Evolutionary conservation across 2,797 vertebrate species (phyloP).

Genomic region (Spizella passerina): DNA sequence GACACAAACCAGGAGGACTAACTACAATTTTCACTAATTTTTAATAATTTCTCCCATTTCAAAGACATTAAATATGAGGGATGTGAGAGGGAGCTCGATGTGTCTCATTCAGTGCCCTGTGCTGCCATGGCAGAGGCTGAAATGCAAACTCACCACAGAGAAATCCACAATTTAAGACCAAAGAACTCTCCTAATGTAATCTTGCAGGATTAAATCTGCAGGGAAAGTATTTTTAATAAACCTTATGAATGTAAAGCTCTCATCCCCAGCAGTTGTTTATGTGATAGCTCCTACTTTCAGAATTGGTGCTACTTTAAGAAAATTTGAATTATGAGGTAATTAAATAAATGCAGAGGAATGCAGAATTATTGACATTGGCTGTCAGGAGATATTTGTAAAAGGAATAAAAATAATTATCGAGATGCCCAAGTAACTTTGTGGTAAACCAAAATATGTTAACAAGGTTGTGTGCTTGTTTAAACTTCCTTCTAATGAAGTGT

Average conservation of each 20-base stretch:
- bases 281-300: background rate
- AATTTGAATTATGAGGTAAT: conserved; percentile 2
- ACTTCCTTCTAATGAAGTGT: conserved; percentile 79
- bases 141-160: background rate
- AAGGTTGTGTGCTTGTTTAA: conserved; percentile 74
- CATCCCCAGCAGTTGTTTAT: background rate
- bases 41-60: background rate
- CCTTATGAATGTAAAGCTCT: background rate
- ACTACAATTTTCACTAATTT: background rate
- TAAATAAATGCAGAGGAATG: conserved; percentile 44
- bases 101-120: background rate
- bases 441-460: conserved; percentile 75
- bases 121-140: background rate
- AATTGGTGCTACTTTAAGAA: conserved; percentile 18
- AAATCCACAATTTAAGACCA: background rate
- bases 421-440: conserved; percentile 61
- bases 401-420: conserved; percentile 63
- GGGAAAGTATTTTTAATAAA: background rate
- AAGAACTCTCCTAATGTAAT: background rate
- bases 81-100: background rate
- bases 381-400: conserved; percentile 57
- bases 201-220: background rate
- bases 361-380: conserved; percentile 51
- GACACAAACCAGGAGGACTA: background rate
- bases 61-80: background rate